phyloP scores from a whole-genome alignment of 2,888 invertebrate genomes.

The Drosophila ustulata region DNA sequence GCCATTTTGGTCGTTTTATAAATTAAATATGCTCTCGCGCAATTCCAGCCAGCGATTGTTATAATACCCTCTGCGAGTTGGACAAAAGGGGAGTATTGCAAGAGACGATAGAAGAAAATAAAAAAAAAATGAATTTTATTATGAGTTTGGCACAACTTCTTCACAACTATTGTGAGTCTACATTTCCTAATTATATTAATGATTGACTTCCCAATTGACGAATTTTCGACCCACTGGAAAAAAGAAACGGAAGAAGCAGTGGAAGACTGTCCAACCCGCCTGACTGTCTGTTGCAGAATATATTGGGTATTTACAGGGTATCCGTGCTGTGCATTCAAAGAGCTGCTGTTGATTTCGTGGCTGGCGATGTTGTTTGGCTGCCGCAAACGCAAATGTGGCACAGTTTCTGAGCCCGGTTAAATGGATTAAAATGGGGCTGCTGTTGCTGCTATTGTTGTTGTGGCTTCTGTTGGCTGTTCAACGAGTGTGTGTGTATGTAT shows the following conservation, averaged over 20 bases:
- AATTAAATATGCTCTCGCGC: constrained; percentile 71
- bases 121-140: no score
- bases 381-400: constrained; percentile 63
- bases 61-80: constrained; percentile 16
- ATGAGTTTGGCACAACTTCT: no score
- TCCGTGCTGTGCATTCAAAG: neutral
- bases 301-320: constrained; percentile 33
- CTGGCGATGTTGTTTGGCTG: constrained; percentile 15
- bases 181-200: no score
- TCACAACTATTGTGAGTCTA: no score
- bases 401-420: constrained; percentile 63
- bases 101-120: neutral
- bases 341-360: neutral
- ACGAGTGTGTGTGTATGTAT: neutral
- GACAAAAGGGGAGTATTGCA: neutral
- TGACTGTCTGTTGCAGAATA: no score
- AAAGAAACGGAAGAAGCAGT: no score
- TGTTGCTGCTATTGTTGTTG: constrained; percentile 16
- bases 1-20: constrained; percentile 69
- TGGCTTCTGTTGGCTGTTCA: constrained; percentile 2
- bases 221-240: no score
- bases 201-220: no score
- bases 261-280: no score
- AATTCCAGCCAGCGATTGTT: constrained; percentile 57
- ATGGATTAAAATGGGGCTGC: constrained; percentile 55